A percentile compares a stretch with the other conserved stretches of the same genome.
These are phyloP conservation scores for Odontocolon sp. DNA, from an alignment of 2,888 invertebrate species.

Conservation along the genomic window DNA sequence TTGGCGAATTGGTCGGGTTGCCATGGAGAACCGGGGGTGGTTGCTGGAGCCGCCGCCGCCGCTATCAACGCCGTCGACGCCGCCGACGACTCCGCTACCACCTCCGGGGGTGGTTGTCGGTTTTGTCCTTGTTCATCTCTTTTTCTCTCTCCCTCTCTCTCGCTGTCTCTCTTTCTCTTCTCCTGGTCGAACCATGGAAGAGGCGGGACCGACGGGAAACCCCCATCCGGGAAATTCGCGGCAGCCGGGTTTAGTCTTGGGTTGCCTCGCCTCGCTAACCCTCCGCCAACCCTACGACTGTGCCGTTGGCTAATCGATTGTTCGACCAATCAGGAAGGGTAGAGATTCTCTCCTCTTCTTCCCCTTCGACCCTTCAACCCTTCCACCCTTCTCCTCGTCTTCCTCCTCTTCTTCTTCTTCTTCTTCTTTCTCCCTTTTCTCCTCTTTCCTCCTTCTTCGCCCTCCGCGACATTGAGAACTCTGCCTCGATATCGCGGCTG, in stretches of 20 bases:
- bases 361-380: conserved; percentile 62
- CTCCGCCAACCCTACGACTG: conserved; percentile 11
- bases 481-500: too few species aligned
- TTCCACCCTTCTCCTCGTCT: too few species aligned
- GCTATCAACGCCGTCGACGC: conserved; percentile 6
- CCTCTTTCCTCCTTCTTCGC: too few species aligned
- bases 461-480: too few species aligned
- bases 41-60: conserved; percentile 43
- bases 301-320: conserved; percentile 76
- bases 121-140: neutral
- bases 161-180: neutral
- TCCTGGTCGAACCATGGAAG: conserved; percentile 33
- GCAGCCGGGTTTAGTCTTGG: conserved; percentile 66
- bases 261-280: neutral
- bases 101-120: neutral
- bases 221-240: conserved; percentile 79
- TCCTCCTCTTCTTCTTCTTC: conserved; percentile 19
- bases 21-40: conserved; percentile 76
- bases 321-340: conserved; percentile 78
- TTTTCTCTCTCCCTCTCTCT: neutral
- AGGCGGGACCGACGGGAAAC: conserved; percentile 73
- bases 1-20: conserved; percentile 79
- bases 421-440: neutral
- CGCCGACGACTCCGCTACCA: too few species aligned
- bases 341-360: conserved; percentile 50